Conservation (phyloP, 2,888 invertebrate species). For the Trimorus sp. region DNA sequence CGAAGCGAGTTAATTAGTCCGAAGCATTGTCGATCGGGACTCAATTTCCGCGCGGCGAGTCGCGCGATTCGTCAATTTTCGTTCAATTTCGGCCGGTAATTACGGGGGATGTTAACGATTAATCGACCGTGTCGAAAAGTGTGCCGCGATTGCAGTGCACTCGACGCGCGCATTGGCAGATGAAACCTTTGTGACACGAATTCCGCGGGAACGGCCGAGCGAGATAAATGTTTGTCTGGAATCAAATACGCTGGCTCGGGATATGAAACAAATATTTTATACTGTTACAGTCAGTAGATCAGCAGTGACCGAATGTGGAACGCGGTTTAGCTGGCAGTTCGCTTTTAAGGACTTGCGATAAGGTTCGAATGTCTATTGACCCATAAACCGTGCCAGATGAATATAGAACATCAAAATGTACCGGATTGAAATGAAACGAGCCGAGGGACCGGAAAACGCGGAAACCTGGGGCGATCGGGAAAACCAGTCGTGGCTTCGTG, state of each 20-base stretch:
- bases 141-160: conserved; percentile 20
- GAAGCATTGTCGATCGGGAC: conserved; percentile 6
- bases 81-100: conserved; percentile 28
- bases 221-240: conserved; percentile 50
- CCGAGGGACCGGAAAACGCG: background rate
- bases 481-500: too few species aligned
- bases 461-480: too few species aligned
- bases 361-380: conserved; percentile 27
- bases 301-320: conserved; percentile 21
- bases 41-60: conserved; percentile 16
- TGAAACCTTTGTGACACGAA: conserved; percentile 35
- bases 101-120: conserved; percentile 14
- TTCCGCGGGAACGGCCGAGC: conserved; percentile 33
- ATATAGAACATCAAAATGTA: conserved; percentile 12
- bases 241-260: conserved; percentile 47
- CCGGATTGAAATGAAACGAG: conserved; percentile 19
- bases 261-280: conserved; percentile 52
- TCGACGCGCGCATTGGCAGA: conserved; percentile 15
- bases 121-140: conserved; percentile 13
- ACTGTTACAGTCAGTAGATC: conserved; percentile 30
- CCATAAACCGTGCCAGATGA: conserved; percentile 21
- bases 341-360: conserved; percentile 42
- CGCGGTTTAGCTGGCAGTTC: conserved; percentile 35
- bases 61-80: conserved; percentile 9
- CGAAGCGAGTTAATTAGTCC: conserved; percentile 25